These are phyloP conservation scores for Synergus umbraculus DNA, from an alignment of 2,888 invertebrate species.

Conservation along the genomic window DNA sequence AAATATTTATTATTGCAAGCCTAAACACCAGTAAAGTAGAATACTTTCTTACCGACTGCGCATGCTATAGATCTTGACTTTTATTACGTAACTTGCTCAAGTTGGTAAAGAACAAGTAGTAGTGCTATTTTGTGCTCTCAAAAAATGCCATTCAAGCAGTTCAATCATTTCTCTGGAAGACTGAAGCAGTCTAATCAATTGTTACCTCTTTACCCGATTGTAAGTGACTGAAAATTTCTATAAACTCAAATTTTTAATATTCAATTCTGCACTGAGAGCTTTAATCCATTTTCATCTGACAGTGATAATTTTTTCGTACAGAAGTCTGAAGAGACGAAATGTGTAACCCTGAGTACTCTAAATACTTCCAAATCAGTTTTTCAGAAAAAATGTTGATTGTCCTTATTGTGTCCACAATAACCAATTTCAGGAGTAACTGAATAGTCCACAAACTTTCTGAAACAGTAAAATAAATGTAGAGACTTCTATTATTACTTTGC, in stretches of 20 bases:
- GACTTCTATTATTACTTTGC: constrained; percentile 7
- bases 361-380: too few species aligned
- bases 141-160: constrained; percentile 8
- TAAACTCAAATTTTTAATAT: neutral
- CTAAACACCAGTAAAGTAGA: neutral
- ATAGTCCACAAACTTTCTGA: neutral
- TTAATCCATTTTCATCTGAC: neutral
- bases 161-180: constrained; percentile 18
- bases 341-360: neutral
- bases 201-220: constrained; percentile 25
- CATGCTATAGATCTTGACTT: neutral
- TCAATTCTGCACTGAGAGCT: neutral
- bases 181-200: constrained; percentile 11
- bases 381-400: too few species aligned
- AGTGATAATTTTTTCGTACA: neutral
- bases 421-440: neutral
- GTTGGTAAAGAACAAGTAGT: too few species aligned
- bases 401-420: too few species aligned
- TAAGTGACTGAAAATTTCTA: neutral
- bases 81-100: too few species aligned
- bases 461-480: neutral
- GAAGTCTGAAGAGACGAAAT: neutral
- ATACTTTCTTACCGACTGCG: neutral
- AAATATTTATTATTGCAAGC: neutral
- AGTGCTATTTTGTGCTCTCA: too few species aligned